These are phyloP conservation scores for Erebia ligea DNA, from an alignment of 2,888 invertebrate species.

Conservation along the genomic window DNA sequence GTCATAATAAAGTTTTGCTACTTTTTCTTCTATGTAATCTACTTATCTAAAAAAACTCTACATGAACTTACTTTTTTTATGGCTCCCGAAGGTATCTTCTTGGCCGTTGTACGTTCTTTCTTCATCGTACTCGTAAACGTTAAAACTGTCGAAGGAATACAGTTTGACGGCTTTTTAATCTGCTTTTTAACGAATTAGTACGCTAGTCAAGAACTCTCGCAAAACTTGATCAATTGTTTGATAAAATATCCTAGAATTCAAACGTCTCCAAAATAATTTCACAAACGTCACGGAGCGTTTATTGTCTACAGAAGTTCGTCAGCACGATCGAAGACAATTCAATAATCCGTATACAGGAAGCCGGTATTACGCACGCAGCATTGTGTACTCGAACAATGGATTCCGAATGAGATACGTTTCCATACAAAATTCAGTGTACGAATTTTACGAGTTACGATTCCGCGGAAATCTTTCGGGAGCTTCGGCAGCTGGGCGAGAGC, in stretches of 20 bases:
- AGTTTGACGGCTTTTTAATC: constrained; percentile 71
- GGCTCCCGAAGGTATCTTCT: constrained; percentile 72
- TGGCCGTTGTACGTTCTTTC: constrained; percentile 71
- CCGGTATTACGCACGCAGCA: constrained; percentile 65
- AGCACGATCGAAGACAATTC: constrained; percentile 60
- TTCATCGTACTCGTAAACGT: constrained; percentile 79
- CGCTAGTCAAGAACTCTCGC: not conserved
- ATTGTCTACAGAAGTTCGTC: constrained; percentile 50
- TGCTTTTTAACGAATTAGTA: constrained; percentile 41
- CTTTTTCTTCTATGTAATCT: constrained; percentile 6
- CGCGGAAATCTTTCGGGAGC: constrained; percentile 44
- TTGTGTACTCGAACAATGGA: constrained; percentile 66
- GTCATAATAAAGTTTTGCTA: constrained; percentile 7
- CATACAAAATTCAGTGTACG: constrained; percentile 33
- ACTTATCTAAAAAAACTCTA: constrained; percentile 28
- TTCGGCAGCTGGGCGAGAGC: constrained; percentile 57
- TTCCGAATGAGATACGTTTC: constrained; percentile 37
- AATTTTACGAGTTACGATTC: constrained; percentile 40
- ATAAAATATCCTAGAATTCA: not conserved
- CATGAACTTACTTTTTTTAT: constrained; percentile 66
- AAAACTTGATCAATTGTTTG: not conserved
- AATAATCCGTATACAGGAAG: constrained; percentile 57
- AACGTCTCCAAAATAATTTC: constrained; percentile 29
- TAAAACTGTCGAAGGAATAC: constrained; percentile 82
- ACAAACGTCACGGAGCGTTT: constrained; percentile 42